Conservation (phyloP, 2,797 vertebrate species). For the Sandelia bainsii region DNA sequence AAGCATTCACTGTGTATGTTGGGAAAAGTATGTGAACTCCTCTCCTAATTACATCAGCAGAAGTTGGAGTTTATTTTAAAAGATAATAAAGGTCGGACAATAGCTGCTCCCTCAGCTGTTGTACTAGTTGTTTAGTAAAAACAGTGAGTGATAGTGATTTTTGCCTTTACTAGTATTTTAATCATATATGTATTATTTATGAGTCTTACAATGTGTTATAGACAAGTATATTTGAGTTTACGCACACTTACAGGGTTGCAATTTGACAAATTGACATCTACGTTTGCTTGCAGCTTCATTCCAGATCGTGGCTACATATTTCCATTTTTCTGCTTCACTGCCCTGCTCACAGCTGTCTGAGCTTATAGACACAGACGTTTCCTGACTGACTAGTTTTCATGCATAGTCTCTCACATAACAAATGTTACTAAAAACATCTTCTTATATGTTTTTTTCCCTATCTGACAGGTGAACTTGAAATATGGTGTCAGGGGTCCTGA, state of each 20-base stretch:
- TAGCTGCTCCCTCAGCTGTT: neutral
- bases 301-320: conserved; percentile 36
- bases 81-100: too few species aligned
- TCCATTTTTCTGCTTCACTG: conserved; percentile 46
- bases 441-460: neutral
- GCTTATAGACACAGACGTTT: conserved; percentile 23
- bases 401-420: conserved; percentile 7
- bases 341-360: conserved; percentile 35
- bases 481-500: conserved; percentile 94
- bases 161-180: neutral
- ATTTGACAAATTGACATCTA: conserved; percentile 3
- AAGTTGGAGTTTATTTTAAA: too few species aligned
- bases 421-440: conserved; percentile 11
- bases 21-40: too few species aligned
- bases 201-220: too few species aligned
- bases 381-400: conserved; percentile 30
- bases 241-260: neutral
- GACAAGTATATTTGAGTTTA: neutral
- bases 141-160: neutral
- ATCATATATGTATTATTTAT: neutral
- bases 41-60: too few species aligned
- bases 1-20: neutral
- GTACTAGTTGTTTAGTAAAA: neutral
- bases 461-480: conserved; percentile 93
- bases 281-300: conserved; percentile 11